These are phyloP conservation scores for Nothocercus nigrocapillus DNA, from an alignment of 2,113 vertebrate genomes.

Conservation along the genomic window DNA sequence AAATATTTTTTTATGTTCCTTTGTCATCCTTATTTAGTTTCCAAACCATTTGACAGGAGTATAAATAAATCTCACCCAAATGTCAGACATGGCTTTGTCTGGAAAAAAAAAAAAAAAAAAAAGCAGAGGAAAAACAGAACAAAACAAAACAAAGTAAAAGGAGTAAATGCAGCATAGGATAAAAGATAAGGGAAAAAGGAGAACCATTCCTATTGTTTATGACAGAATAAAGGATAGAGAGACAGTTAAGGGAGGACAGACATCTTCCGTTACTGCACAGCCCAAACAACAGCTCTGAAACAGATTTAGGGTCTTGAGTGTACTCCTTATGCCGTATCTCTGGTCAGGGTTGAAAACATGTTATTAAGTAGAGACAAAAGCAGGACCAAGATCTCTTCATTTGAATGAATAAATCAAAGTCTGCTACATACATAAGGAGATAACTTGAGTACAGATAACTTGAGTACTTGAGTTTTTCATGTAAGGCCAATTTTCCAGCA, in stretches of 20 bases:
- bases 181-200: neutral
- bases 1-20: neutral
- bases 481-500: neutral
- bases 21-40: neutral
- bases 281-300: neutral
- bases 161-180: neutral
- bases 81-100: neutral
- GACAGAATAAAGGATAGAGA: neutral
- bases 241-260: neutral
- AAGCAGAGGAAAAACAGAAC: neutral
- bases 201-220: neutral
- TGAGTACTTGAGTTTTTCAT: too few relatives aligned
- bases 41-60: neutral
- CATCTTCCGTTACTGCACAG: neutral
- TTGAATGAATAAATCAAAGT: neutral
- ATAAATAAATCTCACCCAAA: slow-evolving; percentile 6
- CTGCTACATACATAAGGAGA: neutral
- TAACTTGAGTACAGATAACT: neutral
- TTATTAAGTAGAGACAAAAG: neutral
- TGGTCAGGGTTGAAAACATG: neutral
- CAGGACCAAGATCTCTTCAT: neutral
- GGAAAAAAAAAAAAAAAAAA: neutral
- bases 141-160: neutral
- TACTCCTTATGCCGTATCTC: neutral
- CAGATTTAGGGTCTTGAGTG: neutral